Percentiles rank a stretch among this genome's conserved stretches.
Evolutionary conservation across 1,140 invertebrate species (phyloP).

Genomic region (Panulirus ornatus): DNA sequence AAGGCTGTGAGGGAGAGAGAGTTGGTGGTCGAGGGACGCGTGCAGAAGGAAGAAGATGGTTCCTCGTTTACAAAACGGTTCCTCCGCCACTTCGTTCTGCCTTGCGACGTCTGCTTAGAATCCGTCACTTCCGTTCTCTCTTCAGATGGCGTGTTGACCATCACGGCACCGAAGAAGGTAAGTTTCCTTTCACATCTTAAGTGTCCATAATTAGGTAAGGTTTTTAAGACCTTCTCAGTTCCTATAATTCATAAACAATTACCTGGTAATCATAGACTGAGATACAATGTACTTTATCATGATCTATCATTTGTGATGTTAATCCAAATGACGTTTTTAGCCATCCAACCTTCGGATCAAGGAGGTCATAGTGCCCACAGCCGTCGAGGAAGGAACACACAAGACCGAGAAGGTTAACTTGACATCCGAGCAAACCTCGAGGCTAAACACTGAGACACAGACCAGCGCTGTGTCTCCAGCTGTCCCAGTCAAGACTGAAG

Average conservation of each 20-base stretch:
- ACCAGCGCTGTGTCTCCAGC: background rate
- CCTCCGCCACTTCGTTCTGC: conserved; percentile 84
- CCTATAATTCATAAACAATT: background rate
- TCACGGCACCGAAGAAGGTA: conserved; percentile 80
- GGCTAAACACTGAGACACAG: background rate
- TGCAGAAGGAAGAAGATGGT: conserved; percentile 7
- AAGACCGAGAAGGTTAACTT: background rate
- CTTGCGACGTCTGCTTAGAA: conserved; percentile 82
- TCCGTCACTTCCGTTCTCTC: conserved; percentile 85
- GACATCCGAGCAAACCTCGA: background rate
- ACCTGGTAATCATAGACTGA: background rate
- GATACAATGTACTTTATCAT: background rate
- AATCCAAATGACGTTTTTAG: background rate
- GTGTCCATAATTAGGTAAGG: background rate
- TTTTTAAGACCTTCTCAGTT: background rate
- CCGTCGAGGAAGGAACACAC: conserved; percentile 12
- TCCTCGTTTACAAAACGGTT: conserved; percentile 82
- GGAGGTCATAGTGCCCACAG: conserved; percentile 27
- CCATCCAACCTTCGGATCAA: background rate
- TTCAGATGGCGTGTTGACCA: conserved; percentile 86
- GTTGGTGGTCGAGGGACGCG: conserved; percentile 46
- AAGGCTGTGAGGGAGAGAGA: conserved; percentile 27
- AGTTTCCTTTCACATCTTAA: background rate
- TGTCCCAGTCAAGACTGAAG: background rate
- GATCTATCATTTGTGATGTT: too few relatives aligned